Evolutionary conservation across 2,113 vertebrate genomes (phyloP).

Genomic region (Gasterosteus aculeatus): DNA sequence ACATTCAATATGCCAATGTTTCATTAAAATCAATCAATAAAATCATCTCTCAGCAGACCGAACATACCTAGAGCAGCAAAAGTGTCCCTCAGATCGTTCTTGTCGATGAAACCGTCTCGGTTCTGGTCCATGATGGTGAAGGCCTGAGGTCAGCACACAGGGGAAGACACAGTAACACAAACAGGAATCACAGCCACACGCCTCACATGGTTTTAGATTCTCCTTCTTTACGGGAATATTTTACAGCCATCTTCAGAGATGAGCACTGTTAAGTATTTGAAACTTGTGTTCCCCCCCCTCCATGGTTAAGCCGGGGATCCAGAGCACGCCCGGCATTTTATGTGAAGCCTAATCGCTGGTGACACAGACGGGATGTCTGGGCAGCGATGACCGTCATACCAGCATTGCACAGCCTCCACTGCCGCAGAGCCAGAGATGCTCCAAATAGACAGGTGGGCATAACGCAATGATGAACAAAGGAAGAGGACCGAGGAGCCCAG

Average conservation of each 20-base stretch:
- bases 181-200: neutral
- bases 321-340: slow-evolving; percentile 61
- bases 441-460: slow-evolving; percentile 72
- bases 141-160: slow-evolving; percentile 77
- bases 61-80: slow-evolving; percentile 91
- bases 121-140: slow-evolving; percentile 99
- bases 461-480: slow-evolving; percentile 57
- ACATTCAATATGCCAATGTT: neutral
- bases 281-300: slow-evolving; percentile 21
- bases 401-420: slow-evolving; percentile 53
- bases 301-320: slow-evolving; percentile 54
- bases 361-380: slow-evolving; percentile 67
- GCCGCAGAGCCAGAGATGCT: slow-evolving; percentile 31
- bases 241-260: slow-evolving; percentile 27
- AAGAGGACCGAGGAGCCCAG: slow-evolving; percentile 15
- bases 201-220: neutral
- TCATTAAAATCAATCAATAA: neutral
- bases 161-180: neutral
- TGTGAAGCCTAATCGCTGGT: slow-evolving; percentile 70
- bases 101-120: slow-evolving; percentile 96
- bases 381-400: slow-evolving; percentile 60
- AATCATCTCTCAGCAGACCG: neutral
- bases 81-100: slow-evolving; percentile 93
- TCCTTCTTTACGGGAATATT: slow-evolving; percentile 10
- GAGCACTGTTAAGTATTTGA: slow-evolving; percentile 60